Evolutionary conservation across 2,888 invertebrate species (phyloP).

Genomic region (Ochropleura leucogaster): DNA sequence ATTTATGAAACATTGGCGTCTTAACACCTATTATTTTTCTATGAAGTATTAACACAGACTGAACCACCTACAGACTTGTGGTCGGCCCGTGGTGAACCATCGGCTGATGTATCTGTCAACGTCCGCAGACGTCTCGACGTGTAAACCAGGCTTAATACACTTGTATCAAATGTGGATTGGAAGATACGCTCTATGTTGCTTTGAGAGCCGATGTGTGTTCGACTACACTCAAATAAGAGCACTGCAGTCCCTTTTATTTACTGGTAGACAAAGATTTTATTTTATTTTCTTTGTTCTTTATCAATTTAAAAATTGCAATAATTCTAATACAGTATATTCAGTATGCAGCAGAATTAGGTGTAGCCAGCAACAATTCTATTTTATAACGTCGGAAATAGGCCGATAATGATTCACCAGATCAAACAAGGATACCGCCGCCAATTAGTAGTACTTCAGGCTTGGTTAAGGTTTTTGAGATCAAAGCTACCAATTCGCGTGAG

Average conservation of each 20-base stretch:
- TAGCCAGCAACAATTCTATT: neutral
- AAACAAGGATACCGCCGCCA: neutral
- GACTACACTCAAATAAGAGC: constrained; percentile 6
- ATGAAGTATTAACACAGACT: too few species aligned
- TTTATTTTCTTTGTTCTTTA: neutral
- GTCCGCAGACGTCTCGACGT: too few species aligned
- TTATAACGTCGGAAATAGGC: neutral
- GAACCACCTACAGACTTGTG: too few species aligned
- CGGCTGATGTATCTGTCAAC: too few species aligned
- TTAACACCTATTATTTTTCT: too few species aligned
- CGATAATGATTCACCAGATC: neutral
- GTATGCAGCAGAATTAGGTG: constrained; percentile 9
- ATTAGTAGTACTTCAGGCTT: constrained; percentile 9
- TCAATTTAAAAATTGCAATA: neutral
- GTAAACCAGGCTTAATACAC: neutral
- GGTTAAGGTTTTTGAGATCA: constrained; percentile 63
- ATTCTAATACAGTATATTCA: constrained; percentile 13
- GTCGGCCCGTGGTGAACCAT: too few species aligned
- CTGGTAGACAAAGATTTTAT: neutral
- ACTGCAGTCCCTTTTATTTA: neutral
- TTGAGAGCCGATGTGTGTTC: constrained; percentile 3
- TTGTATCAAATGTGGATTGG: constrained; percentile 24
- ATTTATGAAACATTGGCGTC: too few species aligned
- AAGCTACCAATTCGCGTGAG: constrained; percentile 58
- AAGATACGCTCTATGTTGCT: neutral